Evolutionary conservation across 1,140 invertebrate genomes (phyloP), one percentile per base, ranked within the genome.

Genomic region (Halesus radiatus): DNA sequence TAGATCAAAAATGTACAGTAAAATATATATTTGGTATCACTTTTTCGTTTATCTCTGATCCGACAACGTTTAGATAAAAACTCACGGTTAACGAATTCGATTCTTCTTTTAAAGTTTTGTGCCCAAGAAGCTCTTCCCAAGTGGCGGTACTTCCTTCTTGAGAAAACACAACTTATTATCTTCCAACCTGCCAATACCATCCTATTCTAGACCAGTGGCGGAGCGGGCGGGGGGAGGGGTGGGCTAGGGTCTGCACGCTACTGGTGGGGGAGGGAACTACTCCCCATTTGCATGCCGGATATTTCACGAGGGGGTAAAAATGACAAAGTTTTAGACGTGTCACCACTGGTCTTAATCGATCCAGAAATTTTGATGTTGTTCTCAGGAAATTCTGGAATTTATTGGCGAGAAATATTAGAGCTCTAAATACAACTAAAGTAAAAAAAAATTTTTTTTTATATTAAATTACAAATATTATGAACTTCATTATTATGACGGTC

Each of bases 91-190:
- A 22, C 77, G n/a, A 78, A 78, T 78, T 50, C 79, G 60, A 74
- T 80, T 80, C 62, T 66, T 66, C 18, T 22, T 29, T 66, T 29
- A 56, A 79, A 79, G 76, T 83, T 83, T 74, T 70, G 81, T 80
- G 74, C 16, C 56, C 23, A 74, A 70, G 23, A 68, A 79, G 78
- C 52, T 54, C 64, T 75, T 53, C 52, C 68, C 77, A 54, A 64
- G 76, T 62, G 74, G 32, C 45, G 29, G 54, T 66, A 56, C 66
- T 75, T 73, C 53, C 78, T 75, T 74, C 68, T 78, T 64, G 64
- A 79, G 78, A 80, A 80, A 81, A 83, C 80, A 80, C 79, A 83
- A 83, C 82, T 83, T 78, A 83, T 83, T 79, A 80, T 80, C 70
- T n/a, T n/a, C 76, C 76, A 20, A 73, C 68, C 82, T 83, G 82